These are phyloP conservation scores for Biston betularia DNA, from an alignment of 2,888 invertebrate species.

Conservation along the genomic window DNA sequence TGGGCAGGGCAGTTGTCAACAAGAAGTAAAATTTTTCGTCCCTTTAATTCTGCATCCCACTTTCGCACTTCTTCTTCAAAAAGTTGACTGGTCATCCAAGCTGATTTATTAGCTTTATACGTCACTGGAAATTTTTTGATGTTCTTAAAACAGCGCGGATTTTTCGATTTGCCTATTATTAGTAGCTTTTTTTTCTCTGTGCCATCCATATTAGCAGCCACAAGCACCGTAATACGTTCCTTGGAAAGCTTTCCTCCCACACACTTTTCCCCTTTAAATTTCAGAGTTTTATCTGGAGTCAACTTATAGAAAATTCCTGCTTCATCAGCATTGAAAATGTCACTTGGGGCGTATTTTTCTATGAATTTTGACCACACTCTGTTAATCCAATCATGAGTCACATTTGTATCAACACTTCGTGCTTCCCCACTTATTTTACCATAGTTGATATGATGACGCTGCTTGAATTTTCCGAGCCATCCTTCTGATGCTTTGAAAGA, in stretches of 20 bases:
- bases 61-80: constrained; percentile 44
- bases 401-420: constrained; percentile 43
- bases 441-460: too few relatives aligned
- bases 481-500: too few relatives aligned
- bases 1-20: constrained; percentile 57
- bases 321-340: constrained; percentile 54
- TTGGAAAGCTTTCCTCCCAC: constrained; percentile 56
- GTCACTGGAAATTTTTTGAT: constrained; percentile 35
- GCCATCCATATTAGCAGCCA: constrained; percentile 47
- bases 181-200: constrained; percentile 45
- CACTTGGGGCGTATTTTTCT: constrained; percentile 43
- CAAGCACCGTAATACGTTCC: constrained; percentile 42
- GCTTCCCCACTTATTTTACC: constrained; percentile 53
- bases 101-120: constrained; percentile 48
- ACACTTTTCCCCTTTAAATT: constrained; percentile 53
- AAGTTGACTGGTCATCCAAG: constrained; percentile 61
- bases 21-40: constrained; percentile 49
- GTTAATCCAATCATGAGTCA: constrained; percentile 44
- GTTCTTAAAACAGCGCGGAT: constrained; percentile 54
- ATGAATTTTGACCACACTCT: constrained; percentile 46
- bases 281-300: constrained; percentile 49
- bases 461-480: too few relatives aligned
- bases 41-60: constrained; percentile 48
- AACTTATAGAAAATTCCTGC: constrained; percentile 50
- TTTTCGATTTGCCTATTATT: constrained; percentile 44